phyloP scores from a whole-genome alignment of 2,113 vertebrate species.

The Oenanthe melanoleuca region DNA sequence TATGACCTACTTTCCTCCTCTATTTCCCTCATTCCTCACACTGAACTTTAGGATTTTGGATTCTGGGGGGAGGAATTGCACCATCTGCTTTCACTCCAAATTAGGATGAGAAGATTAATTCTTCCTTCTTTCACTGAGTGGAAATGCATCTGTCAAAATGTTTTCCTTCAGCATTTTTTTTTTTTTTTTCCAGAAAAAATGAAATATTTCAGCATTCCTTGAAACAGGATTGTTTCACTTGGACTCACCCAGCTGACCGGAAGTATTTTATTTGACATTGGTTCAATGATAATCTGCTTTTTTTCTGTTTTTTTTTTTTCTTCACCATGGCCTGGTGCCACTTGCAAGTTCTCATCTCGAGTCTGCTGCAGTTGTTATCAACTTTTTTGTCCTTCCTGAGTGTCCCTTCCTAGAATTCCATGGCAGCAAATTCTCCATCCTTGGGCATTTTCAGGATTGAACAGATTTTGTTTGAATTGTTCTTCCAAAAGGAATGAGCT shows the following conservation, averaged over 20 bases:
- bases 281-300: background rate
- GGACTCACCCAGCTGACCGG: background rate
- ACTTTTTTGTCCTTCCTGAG: background rate
- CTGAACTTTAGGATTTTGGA: background rate
- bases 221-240: constrained; percentile 46
- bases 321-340: background rate
- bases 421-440: background rate
- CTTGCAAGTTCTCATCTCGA: background rate
- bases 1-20: background rate
- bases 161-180: background rate
- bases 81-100: background rate
- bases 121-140: background rate
- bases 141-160: constrained; percentile 57
- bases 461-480: background rate
- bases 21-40: background rate
- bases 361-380: background rate
- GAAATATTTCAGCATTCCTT: constrained; percentile 40
- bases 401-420: background rate
- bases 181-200: background rate
- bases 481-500: background rate
- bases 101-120: background rate
- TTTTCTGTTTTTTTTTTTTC: too few species aligned
- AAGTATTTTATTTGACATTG: constrained; percentile 43
- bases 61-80: background rate
- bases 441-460: background rate